Conservation (phyloP, 1,140 invertebrate genomes). For the Drosophila ambigua region DNA sequence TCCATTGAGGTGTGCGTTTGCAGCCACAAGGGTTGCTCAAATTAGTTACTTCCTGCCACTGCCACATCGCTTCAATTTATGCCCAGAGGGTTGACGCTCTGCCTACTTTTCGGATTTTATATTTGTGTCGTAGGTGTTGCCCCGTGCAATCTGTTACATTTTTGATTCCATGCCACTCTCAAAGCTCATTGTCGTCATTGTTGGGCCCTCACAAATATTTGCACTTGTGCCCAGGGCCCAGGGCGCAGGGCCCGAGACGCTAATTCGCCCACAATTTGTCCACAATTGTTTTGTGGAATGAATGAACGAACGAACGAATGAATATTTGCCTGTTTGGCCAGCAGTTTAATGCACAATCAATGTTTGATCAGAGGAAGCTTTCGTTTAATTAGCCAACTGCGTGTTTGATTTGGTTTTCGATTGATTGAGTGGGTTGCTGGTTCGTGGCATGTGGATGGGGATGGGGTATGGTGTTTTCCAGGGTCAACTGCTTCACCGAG, state of each 20-base stretch:
- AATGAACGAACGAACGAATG: constrained; percentile 21
- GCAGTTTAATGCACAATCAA: constrained; percentile 77
- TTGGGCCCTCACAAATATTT: constrained; percentile 71
- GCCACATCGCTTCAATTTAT: constrained; percentile 4
- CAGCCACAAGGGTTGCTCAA: constrained; percentile 76
- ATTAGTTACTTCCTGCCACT: constrained; percentile 72
- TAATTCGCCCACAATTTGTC: constrained; percentile 70
- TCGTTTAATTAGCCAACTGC: constrained; percentile 75
- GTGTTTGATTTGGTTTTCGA: constrained; percentile 30
- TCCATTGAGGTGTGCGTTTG: constrained; percentile 58
- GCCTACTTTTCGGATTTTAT: constrained; percentile 22
- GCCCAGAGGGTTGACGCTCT: constrained; percentile 58
- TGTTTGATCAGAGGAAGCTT: constrained; percentile 66
- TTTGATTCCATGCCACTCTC: constrained; percentile 44
- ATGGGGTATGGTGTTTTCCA: constrained; percentile 27
- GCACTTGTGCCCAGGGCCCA: constrained; percentile 56
- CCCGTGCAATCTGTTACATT: constrained; percentile 77
- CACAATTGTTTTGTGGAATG: constrained; percentile 65
- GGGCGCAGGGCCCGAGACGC: constrained; percentile 23
- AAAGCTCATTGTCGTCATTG: constrained; percentile 60
- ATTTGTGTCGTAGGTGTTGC: constrained; percentile 62
- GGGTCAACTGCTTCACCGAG: constrained; percentile 54
- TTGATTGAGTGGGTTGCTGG: constrained; percentile 2
- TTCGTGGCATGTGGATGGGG: background rate
- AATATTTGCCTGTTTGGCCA: constrained; percentile 62